Conservation (phyloP, 2,113 vertebrate genomes). For the Phycodurus eques region DNA sequence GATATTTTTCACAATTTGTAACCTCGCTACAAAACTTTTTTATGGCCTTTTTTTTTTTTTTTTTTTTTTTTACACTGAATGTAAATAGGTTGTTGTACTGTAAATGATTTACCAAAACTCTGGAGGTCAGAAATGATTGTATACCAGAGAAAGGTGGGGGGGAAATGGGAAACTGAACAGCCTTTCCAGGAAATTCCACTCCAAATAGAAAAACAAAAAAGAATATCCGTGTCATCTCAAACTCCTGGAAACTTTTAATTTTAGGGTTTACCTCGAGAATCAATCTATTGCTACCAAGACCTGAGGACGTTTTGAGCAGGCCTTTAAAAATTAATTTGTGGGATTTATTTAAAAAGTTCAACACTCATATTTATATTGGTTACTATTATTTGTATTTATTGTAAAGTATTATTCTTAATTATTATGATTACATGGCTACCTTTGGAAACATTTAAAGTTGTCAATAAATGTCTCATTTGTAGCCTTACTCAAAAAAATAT, state of each 20-base stretch:
- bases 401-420: conserved; percentile 43
- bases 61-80: conserved; percentile 54
- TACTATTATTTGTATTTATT: conserved; percentile 59
- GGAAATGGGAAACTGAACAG: not conserved
- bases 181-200: not conserved
- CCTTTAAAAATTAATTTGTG: conserved; percentile 17
- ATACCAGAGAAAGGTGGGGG: not conserved
- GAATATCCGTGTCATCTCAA: not conserved
- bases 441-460: conserved; percentile 39
- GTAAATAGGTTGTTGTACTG: conserved; percentile 40
- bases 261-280: conserved; percentile 50
- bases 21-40: conserved; percentile 75
- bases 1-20: conserved; percentile 89
- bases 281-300: not conserved
- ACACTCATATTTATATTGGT: conserved; percentile 59
- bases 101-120: conserved; percentile 27
- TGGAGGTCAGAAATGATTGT: conserved; percentile 31
- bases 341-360: conserved; percentile 44
- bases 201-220: no score
- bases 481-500: conserved; percentile 42
- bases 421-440: conserved; percentile 21
- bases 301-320: conserved; percentile 12
- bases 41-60: conserved; percentile 64
- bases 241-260: conserved; percentile 2
- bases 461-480: conserved; percentile 40